Evolutionary conservation across 1,140 invertebrate species (phyloP).

Genomic region (Cepaea nemoralis): DNA sequence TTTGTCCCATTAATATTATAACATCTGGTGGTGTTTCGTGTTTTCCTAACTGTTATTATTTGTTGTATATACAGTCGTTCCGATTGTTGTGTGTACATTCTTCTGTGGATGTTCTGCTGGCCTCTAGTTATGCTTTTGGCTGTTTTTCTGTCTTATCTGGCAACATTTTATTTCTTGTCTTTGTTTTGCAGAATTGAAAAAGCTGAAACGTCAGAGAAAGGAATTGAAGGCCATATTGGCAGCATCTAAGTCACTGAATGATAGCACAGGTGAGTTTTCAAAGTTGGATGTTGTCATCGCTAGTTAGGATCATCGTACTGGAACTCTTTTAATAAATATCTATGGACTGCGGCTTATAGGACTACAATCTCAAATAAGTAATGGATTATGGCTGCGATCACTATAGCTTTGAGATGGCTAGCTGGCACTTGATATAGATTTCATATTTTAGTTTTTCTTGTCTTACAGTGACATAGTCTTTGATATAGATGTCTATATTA

Average conservation of each 20-base stretch:
- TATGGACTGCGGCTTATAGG: too few relatives aligned
- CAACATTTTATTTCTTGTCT: neutral
- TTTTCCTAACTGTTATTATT: too few relatives aligned
- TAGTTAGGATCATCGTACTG: neutral
- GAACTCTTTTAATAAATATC: neutral
- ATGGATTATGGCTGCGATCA: too few relatives aligned
- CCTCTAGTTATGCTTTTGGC: too few relatives aligned
- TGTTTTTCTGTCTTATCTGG: too few relatives aligned
- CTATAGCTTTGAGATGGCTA: too few relatives aligned
- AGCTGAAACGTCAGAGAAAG: constrained; percentile 5
- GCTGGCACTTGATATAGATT: too few relatives aligned
- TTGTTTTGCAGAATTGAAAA: constrained; percentile 23
- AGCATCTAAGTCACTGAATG: neutral
- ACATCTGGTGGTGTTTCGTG: too few relatives aligned
- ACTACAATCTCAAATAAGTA: too few relatives aligned
- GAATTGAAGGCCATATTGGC: constrained; percentile 25
- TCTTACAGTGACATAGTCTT: neutral
- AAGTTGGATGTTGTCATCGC: neutral
- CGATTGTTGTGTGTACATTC: too few relatives aligned
- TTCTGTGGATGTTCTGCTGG: too few relatives aligned
- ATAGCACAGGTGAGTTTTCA: neutral
- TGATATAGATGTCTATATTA: neutral
- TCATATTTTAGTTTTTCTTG: neutral
- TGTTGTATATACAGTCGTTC: neutral
- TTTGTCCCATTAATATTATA: neutral